These are phyloP conservation scores for Calephelis nemesis DNA, from an alignment of 1,140 invertebrate species.

Conservation along the genomic window DNA sequence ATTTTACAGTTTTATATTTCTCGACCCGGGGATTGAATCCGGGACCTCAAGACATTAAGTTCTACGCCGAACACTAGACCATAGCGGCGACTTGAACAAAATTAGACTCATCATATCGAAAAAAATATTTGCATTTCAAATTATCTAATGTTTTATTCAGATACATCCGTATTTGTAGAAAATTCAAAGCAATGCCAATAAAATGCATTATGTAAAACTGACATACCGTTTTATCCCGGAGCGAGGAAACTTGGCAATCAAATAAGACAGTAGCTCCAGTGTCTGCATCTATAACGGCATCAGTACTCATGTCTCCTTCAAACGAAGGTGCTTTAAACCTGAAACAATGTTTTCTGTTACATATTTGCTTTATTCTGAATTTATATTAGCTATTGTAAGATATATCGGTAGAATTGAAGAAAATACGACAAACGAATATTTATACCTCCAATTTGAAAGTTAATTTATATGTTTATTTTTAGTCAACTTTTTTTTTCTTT, in stretches of 20 bases:
- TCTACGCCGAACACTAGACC: too few relatives aligned
- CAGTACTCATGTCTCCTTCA: slow-evolving; percentile 51
- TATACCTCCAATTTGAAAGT: too few relatives aligned
- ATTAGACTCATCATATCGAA: too few relatives aligned
- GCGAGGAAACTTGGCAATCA: slow-evolving; percentile 59
- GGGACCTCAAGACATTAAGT: too few relatives aligned
- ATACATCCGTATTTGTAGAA: neutral
- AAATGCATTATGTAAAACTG: slow-evolving; percentile 14
- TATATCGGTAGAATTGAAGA: neutral
- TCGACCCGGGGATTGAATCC: too few relatives aligned
- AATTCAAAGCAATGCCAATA: slow-evolving; percentile 1
- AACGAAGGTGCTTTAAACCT: slow-evolving; percentile 65
- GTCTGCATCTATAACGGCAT: slow-evolving; percentile 58
- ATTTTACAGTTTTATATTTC: too few relatives aligned
- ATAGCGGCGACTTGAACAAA: too few relatives aligned
- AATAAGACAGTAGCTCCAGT: slow-evolving; percentile 64
- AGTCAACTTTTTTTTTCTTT: too few relatives aligned
- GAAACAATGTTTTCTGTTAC: slow-evolving; percentile 26
- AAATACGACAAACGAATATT: too few relatives aligned
- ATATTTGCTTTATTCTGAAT: neutral
- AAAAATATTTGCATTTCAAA: too few relatives aligned
- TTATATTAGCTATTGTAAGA: neutral
- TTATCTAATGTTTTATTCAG: too few relatives aligned
- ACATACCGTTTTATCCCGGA: slow-evolving; percentile 66
- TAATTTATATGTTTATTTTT: too few relatives aligned